phyloP scores from a whole-genome alignment of 2,113 vertebrate genomes.

The Brachyhypopomus occidentalis region DNA sequence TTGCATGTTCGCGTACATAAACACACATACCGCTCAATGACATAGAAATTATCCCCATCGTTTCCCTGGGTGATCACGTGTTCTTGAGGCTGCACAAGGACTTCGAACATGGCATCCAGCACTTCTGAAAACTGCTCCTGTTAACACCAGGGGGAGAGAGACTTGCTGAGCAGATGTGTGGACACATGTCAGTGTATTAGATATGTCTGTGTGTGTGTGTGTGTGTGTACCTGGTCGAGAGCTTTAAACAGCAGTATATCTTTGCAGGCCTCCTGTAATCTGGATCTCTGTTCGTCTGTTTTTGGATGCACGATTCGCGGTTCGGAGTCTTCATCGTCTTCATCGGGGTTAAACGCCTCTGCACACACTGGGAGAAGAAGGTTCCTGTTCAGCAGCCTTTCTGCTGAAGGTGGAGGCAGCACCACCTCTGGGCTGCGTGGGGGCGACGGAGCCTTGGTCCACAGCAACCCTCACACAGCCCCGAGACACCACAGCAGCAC shows the following conservation, averaged over 20 bases:
- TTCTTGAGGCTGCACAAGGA: conserved; percentile 84
- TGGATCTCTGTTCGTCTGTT: conserved; percentile 93
- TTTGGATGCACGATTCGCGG: conserved; percentile 95
- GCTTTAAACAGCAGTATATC: conserved; percentile 98
- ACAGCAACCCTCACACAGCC: too few species aligned
- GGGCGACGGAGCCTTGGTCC: not conserved
- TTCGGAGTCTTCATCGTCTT: conserved; percentile 96
- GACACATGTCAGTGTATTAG: not conserved
- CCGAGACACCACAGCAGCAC: not conserved
- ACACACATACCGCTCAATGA: conserved; percentile 85
- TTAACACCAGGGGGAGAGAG: conserved; percentile 16
- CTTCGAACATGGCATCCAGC: conserved; percentile 98
- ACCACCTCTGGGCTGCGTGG: not conserved
- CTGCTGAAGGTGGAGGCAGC: too few species aligned
- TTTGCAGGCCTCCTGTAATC: conserved; percentile 95
- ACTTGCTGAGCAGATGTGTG: not conserved
- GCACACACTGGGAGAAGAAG: conserved; percentile 85
- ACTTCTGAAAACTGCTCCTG: conserved; percentile 97
- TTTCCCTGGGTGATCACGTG: conserved; percentile 98
- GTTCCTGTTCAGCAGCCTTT: conserved; percentile 9
- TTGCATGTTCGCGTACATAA: too few species aligned
- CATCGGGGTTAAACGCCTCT: conserved; percentile 94
- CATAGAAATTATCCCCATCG: conserved; percentile 99
- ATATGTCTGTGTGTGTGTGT: not conserved
- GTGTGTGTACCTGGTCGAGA: conserved; percentile 87